Evolutionary conservation across 1,140 invertebrate species (phyloP), one percentile per base, ranked within the genome.

Genomic region (Galendromus occidentalis): DNA sequence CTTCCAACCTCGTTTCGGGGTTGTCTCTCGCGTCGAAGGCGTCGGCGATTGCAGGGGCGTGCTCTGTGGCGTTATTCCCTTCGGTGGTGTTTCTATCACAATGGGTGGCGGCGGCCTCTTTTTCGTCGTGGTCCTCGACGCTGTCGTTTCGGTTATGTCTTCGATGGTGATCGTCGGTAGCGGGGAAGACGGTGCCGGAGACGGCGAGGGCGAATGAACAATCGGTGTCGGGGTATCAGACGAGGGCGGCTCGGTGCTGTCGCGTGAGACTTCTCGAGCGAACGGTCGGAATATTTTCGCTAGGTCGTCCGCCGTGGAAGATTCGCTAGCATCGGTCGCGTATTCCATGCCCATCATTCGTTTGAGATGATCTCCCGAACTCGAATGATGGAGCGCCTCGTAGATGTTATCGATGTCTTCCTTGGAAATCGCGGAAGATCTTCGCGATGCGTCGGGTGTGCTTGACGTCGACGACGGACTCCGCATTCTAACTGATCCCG

Each of bases 1-100:
- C 9, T 59, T 25, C 22, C 28, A 28, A 65, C 44, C 67, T 44
- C 42, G 30, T 28, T 68, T 69, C 25, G 64, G 2, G 9, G 39
- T 41, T 9, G 2, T 39, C 25, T 68, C 39, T 45, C 55, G 47
- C 42, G 22, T 33, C 0, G 44, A 45, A 7, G 44, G 42, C 39
- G 33, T 9, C 25, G 64, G 55, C 68, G 18, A 18, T 9, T 30
- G 28, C 45, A 42, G 17, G 14, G 18, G 64, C 14, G 39, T 28
- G 22, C 28, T 42, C 29, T n/a, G 39, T 41, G 39, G 67, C 7
- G 59, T 39, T 17, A 28, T 17, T 25, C 45, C 68, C 30, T 47
- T 44, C 0, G 41, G 28, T 18, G 63, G 20, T 39, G 42, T 44
- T 39, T 65, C 25, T 42, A 68, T 65, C 44, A 64, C 66, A 18